Evolutionary conservation across 2,113 vertebrate genomes (phyloP), one percentile per base, ranked within the genome.

Genomic region (Labeo catla): DNA sequence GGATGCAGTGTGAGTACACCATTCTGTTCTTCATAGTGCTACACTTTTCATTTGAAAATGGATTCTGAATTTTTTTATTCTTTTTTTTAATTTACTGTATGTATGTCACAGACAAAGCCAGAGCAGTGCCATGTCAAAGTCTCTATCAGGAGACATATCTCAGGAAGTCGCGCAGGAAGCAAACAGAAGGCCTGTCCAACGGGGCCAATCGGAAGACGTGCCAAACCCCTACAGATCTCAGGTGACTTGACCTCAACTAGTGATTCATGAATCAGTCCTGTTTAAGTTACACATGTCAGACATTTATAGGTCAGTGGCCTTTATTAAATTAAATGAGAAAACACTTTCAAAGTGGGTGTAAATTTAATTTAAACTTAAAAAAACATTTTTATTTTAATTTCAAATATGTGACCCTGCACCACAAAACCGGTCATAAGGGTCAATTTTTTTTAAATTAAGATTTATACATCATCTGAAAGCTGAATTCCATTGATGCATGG

Each of bases 121-220:
- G 2, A 96, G 95, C 89, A 93, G 91, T 45, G 92, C 93, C 86
- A 95, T 97, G 77, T 97, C 95, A 84, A 96, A 96, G 50, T 98
- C 97, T 9, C 93, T 96, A 28, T 97, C 97, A 0, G 95, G 94
- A 6, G 97, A 97, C 36, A 93, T 94, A 77, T 94, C 95, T 87
- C 95, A 96, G 92, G 95, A 95, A 0, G 85, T 91, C 3, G 95
- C 94, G 74, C 94, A 89, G 7, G 95, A 95, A 86, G 94, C 91
- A 74, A 94, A 92, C 84, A 93, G 93, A 12, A 94, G 95, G 68
- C 94, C 92, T 23, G 93, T 97, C 80, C 96, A 96, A 61, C 88
- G 95, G 80, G 97, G 96, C 80, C 96, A 94, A 88, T 98, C 97
- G 0, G 96, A 96, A 68, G 97, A 99, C 82, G 95, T 96, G 83